Conservation (phyloP, 2,797 vertebrate genomes). For the Heterohyrax brucei region DNA sequence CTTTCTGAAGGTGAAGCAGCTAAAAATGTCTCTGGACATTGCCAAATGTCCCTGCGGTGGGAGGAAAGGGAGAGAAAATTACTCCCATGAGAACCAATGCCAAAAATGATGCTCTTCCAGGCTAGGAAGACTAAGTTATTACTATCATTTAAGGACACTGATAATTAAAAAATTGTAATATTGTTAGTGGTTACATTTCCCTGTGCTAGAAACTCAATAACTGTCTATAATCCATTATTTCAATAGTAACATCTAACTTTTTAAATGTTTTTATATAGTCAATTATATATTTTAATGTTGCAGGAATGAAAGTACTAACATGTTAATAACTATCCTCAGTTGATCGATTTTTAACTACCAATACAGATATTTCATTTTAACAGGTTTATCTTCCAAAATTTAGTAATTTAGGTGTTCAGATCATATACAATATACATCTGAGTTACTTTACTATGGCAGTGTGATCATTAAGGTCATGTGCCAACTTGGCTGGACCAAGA, state of each 20-base stretch:
- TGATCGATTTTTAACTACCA: slow-evolving; percentile 45
- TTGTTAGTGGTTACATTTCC: not conserved
- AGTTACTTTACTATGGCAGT: not conserved
- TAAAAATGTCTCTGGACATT: not conserved
- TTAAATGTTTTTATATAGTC: not conserved
- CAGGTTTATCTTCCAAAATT: not conserved
- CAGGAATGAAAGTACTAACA: not conserved
- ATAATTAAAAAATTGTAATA: not conserved
- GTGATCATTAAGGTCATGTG: not conserved
- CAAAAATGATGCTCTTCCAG: not conserved
- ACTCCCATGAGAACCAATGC: not conserved
- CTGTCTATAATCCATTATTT: not conserved
- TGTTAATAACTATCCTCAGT: not conserved
- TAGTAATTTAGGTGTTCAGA: slow-evolving; percentile 10
- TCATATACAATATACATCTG: not conserved
- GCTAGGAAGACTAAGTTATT: not conserved
- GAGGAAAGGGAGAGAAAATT: too few species aligned
- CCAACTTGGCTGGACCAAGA: too few species aligned
- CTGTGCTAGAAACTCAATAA: not conserved
- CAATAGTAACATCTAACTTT: not conserved
- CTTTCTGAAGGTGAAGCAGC: not conserved
- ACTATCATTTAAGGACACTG: not conserved
- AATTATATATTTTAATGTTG: slow-evolving; percentile 44
- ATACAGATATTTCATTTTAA: slow-evolving; percentile 49
- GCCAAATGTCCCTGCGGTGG: not conserved